These are phyloP conservation scores for Pseudopipra pipra DNA, from an alignment of 2,113 vertebrate species.

Conservation along the genomic window DNA sequence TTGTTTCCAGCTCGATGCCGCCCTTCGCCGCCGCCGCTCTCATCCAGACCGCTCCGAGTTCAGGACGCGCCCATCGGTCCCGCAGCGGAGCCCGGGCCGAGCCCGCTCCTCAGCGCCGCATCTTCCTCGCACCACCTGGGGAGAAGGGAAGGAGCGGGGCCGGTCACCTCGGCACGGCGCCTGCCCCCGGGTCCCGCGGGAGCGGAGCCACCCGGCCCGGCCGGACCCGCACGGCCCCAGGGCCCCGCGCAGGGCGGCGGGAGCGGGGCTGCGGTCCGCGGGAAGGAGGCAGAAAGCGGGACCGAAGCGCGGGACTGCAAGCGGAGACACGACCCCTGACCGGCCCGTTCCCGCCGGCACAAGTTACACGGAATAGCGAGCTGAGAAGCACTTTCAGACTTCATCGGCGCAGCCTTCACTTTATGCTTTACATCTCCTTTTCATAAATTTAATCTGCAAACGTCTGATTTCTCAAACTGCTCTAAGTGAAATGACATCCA, in stretches of 20 bases:
- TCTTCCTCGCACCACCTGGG: constrained; percentile 51
- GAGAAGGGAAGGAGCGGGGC: constrained; percentile 25
- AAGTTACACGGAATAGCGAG: not conserved
- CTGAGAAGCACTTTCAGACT: not conserved
- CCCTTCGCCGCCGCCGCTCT: not conserved
- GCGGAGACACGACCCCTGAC: not conserved
- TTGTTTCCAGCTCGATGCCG: not conserved
- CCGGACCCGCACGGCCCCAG: no score
- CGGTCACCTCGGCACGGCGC: not conserved
- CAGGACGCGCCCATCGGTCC: not conserved
- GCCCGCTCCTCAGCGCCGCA: not conserved
- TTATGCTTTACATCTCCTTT: not conserved
- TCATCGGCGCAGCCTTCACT: not conserved
- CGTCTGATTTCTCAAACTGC: not conserved
- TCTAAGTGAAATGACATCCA: not conserved
- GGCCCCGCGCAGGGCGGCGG: not conserved
- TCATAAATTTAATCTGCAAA: not conserved
- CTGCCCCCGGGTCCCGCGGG: not conserved
- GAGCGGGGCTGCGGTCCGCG: not conserved
- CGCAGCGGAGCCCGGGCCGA: not conserved
- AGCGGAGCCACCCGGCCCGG: not conserved
- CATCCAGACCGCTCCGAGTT: not conserved
- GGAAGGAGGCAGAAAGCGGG: not conserved
- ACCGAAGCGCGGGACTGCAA: not conserved
- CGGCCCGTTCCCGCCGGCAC: not conserved